These are phyloP conservation scores for Ommatoiulus sabulosus DNA, from an alignment of 2,888 invertebrate species.

Conservation along the genomic window DNA sequence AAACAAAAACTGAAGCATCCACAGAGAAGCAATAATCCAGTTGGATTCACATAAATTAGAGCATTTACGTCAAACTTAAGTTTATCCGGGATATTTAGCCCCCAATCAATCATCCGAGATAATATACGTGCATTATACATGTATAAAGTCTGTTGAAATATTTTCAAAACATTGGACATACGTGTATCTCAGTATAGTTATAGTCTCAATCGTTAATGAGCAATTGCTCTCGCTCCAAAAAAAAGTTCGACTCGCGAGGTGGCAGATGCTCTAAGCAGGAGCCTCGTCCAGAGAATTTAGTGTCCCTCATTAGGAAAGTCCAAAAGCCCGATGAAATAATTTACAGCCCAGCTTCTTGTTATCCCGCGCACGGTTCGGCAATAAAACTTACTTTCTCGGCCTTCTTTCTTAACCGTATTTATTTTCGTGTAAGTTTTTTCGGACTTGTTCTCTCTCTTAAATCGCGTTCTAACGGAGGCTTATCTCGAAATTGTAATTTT, in stretches of 20 bases:
- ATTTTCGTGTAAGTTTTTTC: background rate
- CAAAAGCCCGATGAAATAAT: background rate
- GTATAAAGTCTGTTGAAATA: too few species aligned
- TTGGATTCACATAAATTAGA: too few species aligned
- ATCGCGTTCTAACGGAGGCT: slow-evolving; percentile 42
- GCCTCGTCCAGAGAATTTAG: background rate
- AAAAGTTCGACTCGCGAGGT: background rate
- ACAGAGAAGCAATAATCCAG: too few species aligned
- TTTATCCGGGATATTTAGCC: too few species aligned
- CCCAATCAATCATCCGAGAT: too few species aligned
- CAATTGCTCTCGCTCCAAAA: background rate
- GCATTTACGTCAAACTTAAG: too few species aligned
- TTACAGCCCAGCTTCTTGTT: background rate
- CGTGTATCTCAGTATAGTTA: background rate
- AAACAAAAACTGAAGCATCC: too few species aligned
- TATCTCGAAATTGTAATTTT: slow-evolving; percentile 33
- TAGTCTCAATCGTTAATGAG: background rate
- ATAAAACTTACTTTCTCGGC: background rate
- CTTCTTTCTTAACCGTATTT: background rate
- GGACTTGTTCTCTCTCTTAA: slow-evolving; percentile 14
- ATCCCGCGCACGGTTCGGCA: background rate
- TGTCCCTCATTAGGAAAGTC: background rate
- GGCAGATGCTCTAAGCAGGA: background rate
- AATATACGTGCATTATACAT: too few species aligned
- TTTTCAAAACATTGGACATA: background rate